phyloP scores from a whole-genome alignment of 2,113 vertebrate species.

The Xiphophorus hellerii region DNA sequence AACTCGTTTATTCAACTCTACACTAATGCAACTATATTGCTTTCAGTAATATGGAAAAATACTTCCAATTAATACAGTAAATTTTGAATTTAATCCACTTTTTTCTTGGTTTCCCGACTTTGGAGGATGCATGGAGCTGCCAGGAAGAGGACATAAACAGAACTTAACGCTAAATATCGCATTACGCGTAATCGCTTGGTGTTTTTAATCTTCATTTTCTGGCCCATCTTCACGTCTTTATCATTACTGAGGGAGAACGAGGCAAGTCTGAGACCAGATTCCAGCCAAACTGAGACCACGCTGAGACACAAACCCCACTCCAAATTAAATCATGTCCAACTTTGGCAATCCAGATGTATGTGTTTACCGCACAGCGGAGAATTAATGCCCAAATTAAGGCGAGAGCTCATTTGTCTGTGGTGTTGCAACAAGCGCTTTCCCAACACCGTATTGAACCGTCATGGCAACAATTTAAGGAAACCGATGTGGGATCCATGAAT shows the following conservation, averaged over 20 bases:
- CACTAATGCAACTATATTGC: slow-evolving; percentile 65
- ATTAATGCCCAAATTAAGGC: slow-evolving; percentile 36
- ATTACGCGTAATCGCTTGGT: slow-evolving; percentile 30
- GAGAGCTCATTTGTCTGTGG: slow-evolving; percentile 43
- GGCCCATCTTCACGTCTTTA: slow-evolving; percentile 1
- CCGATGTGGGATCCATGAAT: slow-evolving; percentile 60
- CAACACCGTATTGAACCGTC: slow-evolving; percentile 40
- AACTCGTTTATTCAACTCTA: slow-evolving; percentile 61
- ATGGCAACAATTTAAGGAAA: slow-evolving; percentile 38
- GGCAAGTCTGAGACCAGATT: background rate
- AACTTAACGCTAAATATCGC: slow-evolving; percentile 28
- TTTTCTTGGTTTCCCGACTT: slow-evolving; percentile 19
- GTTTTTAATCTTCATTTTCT: slow-evolving; percentile 10
- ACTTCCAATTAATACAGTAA: slow-evolving; percentile 71
- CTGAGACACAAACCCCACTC: background rate
- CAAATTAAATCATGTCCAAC: slow-evolving; percentile 2
- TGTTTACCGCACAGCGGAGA: slow-evolving; percentile 31
- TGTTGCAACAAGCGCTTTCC: slow-evolving; percentile 43
- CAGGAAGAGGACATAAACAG: slow-evolving; percentile 20
- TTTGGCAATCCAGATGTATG: background rate
- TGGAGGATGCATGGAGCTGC: slow-evolving; percentile 21
- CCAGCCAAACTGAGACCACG: slow-evolving; percentile 5
- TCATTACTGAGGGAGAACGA: slow-evolving; percentile 8
- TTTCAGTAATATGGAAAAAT: slow-evolving; percentile 65
- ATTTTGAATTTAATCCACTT: slow-evolving; percentile 62